Evolutionary conservation across 2,113 vertebrate genomes (phyloP), one percentile per base, ranked within the genome.

Genomic region (Baryphthengus martii): DNA sequence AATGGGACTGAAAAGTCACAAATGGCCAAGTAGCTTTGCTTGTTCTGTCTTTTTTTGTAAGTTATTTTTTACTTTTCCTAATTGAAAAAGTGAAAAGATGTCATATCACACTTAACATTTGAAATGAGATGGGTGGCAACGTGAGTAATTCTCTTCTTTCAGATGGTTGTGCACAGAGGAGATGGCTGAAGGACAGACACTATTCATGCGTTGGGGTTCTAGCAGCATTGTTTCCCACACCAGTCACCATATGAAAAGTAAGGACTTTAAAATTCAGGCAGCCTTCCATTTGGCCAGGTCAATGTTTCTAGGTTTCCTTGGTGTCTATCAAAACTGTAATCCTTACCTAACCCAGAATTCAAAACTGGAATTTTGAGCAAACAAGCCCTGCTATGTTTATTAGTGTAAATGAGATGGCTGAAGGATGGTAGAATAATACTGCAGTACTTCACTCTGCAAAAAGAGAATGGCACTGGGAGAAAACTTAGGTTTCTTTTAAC

Each of bases 191-290:
- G 77, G 50, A 35, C 70, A 63, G 42, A 29, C 4, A 8, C 23
- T 63, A n/a, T 8, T 76, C 56, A 35, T 0, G 0, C 26, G 17
- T 4, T 17, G 40, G 40, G 7, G 26, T 62, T 40, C 20, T 20
- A 53, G 29, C 9, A n/a, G 44, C 24, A 26, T 17, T 17, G 16
- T 24, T 72, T 76, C 17, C 55, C 19, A 56, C 13, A 73, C 35
- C 40, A 20, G 31, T 20, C 59, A 47, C 33, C 35, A 35, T 17
- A 10, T 2, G 1, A 42, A 61, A 88, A 78, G 21, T 4, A 9
- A 67, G 40, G 29, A 40, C 53, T 73, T 73, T 9, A 59, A 65
- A 35, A 72, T 78, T 65, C 72, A 83, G 31, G 29, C 7, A 3
- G 31, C 31, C 16, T 70, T 71, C 65, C 2, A 0, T 70, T 62